Percentiles rank a stretch among this genome's conserved stretches.
These are phyloP conservation scores for Aleiodes leptofemur DNA, from an alignment of 2,888 invertebrate genomes.

Conservation along the genomic window DNA sequence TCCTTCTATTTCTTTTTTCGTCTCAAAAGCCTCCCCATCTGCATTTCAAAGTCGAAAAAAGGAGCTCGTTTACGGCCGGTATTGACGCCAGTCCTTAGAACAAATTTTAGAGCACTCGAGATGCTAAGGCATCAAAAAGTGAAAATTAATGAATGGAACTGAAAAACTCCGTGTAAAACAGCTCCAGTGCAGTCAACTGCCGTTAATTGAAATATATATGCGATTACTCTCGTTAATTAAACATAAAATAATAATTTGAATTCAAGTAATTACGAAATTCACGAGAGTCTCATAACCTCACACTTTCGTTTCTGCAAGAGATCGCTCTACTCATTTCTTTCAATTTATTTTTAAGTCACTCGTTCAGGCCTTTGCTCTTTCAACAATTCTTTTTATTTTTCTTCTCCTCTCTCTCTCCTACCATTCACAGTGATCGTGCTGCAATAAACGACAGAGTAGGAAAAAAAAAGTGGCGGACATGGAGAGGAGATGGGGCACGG, in stretches of 20 bases:
- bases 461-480: background rate
- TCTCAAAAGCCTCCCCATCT: too few species aligned
- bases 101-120: slow-evolving; percentile 1
- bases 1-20: too few species aligned
- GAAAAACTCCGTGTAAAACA: background rate
- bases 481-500: too few species aligned
- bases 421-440: slow-evolving; percentile 37
- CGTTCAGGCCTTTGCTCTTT: slow-evolving; percentile 38
- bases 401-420: slow-evolving; percentile 30
- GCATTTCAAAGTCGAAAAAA: background rate
- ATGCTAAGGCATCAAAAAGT: background rate
- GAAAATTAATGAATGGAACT: slow-evolving; percentile 7
- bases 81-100: background rate
- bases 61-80: background rate
- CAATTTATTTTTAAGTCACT: too few species aligned
- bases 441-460: background rate
- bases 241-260: slow-evolving; percentile 71
- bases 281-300: slow-evolving; percentile 59
- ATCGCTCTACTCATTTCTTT: too few species aligned
- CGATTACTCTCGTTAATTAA: slow-evolving; percentile 67
- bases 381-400: slow-evolving; percentile 4
- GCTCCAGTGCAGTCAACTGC: slow-evolving; percentile 2
- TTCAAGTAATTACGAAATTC: slow-evolving; percentile 66
- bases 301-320: too few species aligned
- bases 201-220: slow-evolving; percentile 70